phyloP scores from a whole-genome alignment of 2,888 invertebrate genomes.

The Epistrophe eligans region DNA sequence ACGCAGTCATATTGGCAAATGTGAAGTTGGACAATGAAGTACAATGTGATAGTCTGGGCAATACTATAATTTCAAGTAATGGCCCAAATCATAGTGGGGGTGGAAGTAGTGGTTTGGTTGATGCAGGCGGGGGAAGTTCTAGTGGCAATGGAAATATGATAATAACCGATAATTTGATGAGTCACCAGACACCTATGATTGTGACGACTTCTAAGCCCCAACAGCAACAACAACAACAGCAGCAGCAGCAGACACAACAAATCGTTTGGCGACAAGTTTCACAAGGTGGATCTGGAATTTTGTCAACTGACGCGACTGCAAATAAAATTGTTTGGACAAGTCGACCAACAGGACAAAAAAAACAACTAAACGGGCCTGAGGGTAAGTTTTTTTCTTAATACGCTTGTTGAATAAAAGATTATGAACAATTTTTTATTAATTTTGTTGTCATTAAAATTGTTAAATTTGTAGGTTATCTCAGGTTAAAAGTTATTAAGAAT shows the following conservation, averaged over 20 bases:
- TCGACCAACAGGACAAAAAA: constrained; percentile 80
- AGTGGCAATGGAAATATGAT: constrained; percentile 73
- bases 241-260: constrained; percentile 79
- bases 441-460: not conserved
- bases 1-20: constrained; percentile 81
- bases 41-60: constrained; percentile 66
- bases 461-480: not conserved
- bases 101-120: constrained; percentile 39
- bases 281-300: constrained; percentile 79
- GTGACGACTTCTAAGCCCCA: constrained; percentile 80
- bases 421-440: not conserved
- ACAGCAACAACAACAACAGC: constrained; percentile 76
- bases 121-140: constrained; percentile 61
- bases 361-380: constrained; percentile 83
- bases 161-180: constrained; percentile 71
- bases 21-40: constrained; percentile 81
- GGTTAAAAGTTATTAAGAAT: not conserved
- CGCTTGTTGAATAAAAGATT: not conserved
- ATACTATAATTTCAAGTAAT: constrained; percentile 66
- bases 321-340: constrained; percentile 82
- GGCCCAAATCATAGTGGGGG: constrained; percentile 60
- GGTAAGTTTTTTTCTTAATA: constrained; percentile 75
- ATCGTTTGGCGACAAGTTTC: constrained; percentile 82
- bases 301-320: constrained; percentile 79
- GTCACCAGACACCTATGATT: constrained; percentile 79